Base-by-base conservation (phyloP, 2,888 invertebrate species). In the Metacarcinus magister region DNA sequence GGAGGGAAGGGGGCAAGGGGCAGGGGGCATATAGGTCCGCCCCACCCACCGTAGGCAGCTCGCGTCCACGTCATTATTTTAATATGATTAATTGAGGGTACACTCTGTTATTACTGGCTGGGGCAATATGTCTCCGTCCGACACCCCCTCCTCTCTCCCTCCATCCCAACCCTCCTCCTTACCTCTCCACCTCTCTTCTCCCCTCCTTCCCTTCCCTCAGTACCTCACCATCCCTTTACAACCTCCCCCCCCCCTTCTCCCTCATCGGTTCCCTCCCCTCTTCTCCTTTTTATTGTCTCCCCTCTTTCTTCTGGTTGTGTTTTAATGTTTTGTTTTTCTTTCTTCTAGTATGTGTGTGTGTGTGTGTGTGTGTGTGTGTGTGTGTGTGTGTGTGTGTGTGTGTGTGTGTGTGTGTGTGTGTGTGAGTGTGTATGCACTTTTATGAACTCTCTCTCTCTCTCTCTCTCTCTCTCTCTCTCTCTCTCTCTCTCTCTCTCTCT, bases 61-160 rank as follows among this genome's bases (percentile, higher is more conserved):
- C 44, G 91, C 91, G 48, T 95, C 95, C 90, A 89, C 95, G 91
- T 95, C 95, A 95, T 95, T 95, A 95, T 95, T 95, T 91, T 95
- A 95, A 95, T 95, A 91, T 95, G 95, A 95, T 95, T 95, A 95
- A 95, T 95, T 95, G 95, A 28, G 54, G 91, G 13, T 60, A 54
- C 44, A 93, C 44, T 91, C 91, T 95, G 95, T 95, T 95, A 95
- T 95, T 95, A 95, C 94, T 91, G 90, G 91, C 44, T 39, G 91
- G 91, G 89, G 89, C 60, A 67, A 93, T 93, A 93, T 93, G 93
- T 93, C 93, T 75, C 93, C 60, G 44, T 90, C 94, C 94, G 16
- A 19, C 89, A 16, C 82, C 48, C 87, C 90, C 89, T 46, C 94
- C 46, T n/a, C 46, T 54, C 92, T 28, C 54, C 16, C 48, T 28